Conservation (phyloP, 2,113 vertebrate species). For the Lasiurus borealis region DNA sequence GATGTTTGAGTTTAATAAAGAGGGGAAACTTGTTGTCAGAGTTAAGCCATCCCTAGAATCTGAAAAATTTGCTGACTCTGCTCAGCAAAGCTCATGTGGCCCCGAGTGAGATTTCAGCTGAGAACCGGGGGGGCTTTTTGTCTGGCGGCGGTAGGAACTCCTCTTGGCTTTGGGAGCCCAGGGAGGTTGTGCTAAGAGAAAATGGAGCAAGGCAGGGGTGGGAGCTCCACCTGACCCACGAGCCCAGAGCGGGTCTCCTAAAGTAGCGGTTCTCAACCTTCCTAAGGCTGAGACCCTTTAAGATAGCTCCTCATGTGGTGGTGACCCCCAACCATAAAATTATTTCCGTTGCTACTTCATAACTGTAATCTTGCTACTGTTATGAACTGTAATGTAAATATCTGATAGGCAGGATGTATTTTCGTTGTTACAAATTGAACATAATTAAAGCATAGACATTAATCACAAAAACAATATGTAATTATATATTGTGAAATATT, state of each 20-base stretch:
- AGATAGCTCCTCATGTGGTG: too few relatives aligned
- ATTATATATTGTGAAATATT: too few relatives aligned
- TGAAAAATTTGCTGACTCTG: constrained; percentile 59
- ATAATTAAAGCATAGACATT: too few relatives aligned
- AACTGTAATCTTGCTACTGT: too few relatives aligned
- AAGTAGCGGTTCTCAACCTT: too few relatives aligned
- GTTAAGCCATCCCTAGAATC: constrained; percentile 20
- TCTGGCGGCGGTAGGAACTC: not conserved
- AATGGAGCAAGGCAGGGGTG: not conserved
- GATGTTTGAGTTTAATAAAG: constrained; percentile 53
- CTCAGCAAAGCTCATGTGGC: not conserved
- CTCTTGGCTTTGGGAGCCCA: not conserved
- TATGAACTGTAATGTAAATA: too few relatives aligned
- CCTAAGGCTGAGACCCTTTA: too few relatives aligned
- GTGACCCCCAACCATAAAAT: too few relatives aligned
- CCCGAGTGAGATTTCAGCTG: not conserved
- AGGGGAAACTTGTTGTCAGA: constrained; percentile 12
- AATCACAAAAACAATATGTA: too few relatives aligned
- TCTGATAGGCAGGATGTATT: too few relatives aligned
- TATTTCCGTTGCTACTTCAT: too few relatives aligned
- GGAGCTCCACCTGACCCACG: not conserved
- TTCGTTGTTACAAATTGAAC: too few relatives aligned
- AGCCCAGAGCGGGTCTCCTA: not conserved
- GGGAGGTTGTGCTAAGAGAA: not conserved
- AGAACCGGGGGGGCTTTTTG: not conserved